Evolutionary conservation across 2,113 vertebrate genomes (phyloP).

Genomic region (Gambusia holbrooki): DNA sequence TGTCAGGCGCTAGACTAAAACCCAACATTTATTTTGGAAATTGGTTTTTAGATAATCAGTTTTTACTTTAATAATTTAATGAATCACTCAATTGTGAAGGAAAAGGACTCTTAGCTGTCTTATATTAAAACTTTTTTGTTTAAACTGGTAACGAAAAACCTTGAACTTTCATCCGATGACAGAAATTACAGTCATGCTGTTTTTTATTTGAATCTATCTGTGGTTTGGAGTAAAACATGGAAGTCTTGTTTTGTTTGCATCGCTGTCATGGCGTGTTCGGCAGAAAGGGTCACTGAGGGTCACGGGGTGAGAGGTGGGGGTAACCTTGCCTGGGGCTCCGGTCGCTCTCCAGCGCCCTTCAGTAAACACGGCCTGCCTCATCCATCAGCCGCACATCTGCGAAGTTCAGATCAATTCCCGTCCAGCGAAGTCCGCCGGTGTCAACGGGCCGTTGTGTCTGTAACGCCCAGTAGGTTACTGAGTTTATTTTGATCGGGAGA

Average conservation of each 20-base stretch:
- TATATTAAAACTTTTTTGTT: too few relatives aligned
- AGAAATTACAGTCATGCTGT: background rate
- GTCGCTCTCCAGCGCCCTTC: constrained; percentile 30
- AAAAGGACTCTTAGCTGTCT: too few relatives aligned
- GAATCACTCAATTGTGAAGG: too few relatives aligned
- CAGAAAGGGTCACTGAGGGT: constrained; percentile 31
- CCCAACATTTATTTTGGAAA: too few relatives aligned
- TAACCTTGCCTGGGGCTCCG: constrained; percentile 45
- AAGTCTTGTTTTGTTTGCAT: background rate
- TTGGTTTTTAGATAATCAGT: too few relatives aligned
- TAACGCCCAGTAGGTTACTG: constrained; percentile 3
- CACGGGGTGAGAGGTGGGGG: constrained; percentile 42
- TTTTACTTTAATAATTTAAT: too few relatives aligned
- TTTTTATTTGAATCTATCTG: background rate
- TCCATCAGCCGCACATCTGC: constrained; percentile 18
- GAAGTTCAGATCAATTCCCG: constrained; percentile 24
- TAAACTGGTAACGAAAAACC: background rate
- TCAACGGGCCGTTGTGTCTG: background rate
- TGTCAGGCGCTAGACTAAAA: background rate
- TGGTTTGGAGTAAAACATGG: background rate
- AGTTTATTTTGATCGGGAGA: constrained; percentile 12
- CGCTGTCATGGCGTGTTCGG: background rate
- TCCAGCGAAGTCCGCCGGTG: background rate
- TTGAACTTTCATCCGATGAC: background rate
- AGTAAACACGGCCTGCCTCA: constrained; percentile 30